Evolutionary conservation across 1,140 invertebrate species (phyloP), one percentile per base, ranked within the genome.

Genomic region (Megalonaias nervosa): DNA sequence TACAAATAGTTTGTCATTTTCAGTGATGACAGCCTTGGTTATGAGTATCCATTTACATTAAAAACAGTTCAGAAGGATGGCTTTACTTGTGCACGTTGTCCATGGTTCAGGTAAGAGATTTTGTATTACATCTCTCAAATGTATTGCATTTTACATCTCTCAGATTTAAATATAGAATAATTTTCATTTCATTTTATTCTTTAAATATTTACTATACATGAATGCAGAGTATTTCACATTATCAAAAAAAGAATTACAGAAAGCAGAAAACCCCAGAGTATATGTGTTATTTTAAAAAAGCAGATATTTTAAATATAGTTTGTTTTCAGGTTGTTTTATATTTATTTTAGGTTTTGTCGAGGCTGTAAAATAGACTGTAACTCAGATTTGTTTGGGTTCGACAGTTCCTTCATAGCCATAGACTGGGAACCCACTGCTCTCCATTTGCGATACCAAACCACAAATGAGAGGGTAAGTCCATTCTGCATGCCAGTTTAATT

Each of bases 391-490:
- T 92, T 93, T 83, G 91, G 91, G 71, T 91, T 89, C 81, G 85
- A 81, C 19, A 83, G 86, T 56, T 90, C 90, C 70, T 92, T 93
- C 88, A 92, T 96, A 75, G 95, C 95, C 60, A 94, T 96, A 56
- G 95, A 97, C 90, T 97, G 96, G 96, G 96, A 97, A 88, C 96
- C 95, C 71, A 97, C 96, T 19, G 96, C 96, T 69, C 90, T 97
- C 80, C 96, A 97, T 92, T 93, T 97, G 72, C 92, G 96, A 60
- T 97, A 97, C 91, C 95, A 97, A 91, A 94, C 94, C 79, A 94
- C 94, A 61, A 92, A 95, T 84, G 96, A 97, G 90, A 94, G 93
- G 90, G 95, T 95, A 87, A 75, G 77, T 75, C 13, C 19, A 48
- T 16, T 26, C 59, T 26, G 17, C 69, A 21, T 71, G n/a, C 48